A percentile compares a stretch with the other conserved stretches of the same genome.
Conservation (phyloP, 2,888 invertebrate species). For the Drosophila algonquin region DNA sequence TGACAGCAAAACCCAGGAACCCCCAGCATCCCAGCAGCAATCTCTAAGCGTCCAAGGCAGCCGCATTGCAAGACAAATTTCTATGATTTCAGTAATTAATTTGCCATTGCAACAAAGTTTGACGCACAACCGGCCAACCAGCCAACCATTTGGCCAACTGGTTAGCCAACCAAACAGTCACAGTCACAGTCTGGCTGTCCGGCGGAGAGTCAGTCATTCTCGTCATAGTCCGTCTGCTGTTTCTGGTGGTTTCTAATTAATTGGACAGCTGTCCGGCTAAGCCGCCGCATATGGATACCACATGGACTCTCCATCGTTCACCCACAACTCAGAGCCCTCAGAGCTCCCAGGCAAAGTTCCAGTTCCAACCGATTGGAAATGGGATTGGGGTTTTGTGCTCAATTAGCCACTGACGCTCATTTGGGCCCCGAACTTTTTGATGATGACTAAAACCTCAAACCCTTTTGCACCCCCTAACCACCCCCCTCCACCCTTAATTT, state of each 20-base stretch:
- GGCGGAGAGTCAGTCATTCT: constrained; percentile 44
- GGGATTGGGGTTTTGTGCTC: constrained; percentile 57
- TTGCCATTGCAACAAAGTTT: constrained; percentile 75
- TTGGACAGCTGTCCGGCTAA: constrained; percentile 63
- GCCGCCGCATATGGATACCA: constrained; percentile 59
- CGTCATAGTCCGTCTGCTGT: constrained; percentile 48
- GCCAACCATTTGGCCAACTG: neutral
- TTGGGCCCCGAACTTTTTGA: constrained; percentile 40
- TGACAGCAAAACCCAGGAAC: constrained; percentile 44
- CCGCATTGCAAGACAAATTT: constrained; percentile 67
- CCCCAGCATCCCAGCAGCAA: neutral
- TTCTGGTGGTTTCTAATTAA: constrained; percentile 67
- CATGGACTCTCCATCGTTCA: neutral
- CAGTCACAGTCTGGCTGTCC: neutral
- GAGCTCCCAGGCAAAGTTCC: constrained; percentile 36
- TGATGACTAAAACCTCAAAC: constrained; percentile 50
- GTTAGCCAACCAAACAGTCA: neutral
- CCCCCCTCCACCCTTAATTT: constrained; percentile 41
- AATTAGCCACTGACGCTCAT: constrained; percentile 59
- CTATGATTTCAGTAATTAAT: constrained; percentile 78
- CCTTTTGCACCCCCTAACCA: neutral
- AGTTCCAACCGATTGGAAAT: constrained; percentile 30
- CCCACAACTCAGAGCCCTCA: neutral
- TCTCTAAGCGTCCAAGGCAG: neutral
- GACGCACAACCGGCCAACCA: constrained; percentile 39